Base-by-base conservation (phyloP, 2,113 vertebrate species). In the Tinamus guttatus region DNA sequence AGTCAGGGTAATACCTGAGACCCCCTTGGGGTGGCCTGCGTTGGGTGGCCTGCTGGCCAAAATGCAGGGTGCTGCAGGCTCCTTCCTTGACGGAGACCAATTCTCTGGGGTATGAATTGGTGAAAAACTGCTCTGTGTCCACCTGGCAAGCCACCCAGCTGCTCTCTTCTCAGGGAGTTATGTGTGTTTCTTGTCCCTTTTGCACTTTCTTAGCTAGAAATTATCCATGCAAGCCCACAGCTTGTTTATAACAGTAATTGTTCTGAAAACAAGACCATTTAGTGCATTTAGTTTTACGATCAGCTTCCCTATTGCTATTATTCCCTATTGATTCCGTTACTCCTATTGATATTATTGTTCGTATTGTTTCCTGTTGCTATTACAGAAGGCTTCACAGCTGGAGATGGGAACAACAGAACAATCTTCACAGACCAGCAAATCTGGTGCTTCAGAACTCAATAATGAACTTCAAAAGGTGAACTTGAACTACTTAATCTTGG, bases 401-500 rank as follows among this genome's bases (percentile, higher is more conserved):
- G 90, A 95, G 32, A 43, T 63, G 64, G 95, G 64, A 86, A 86
- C 97, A 84, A 82, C 92, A 25, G 95, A 97, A 47, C 96, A 97
- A 70, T 92, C 97, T 27, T 95, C 93, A 58, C 97, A 98, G 32
- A 89, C 71, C 30, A 77, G 59, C 85, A 92, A 91, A 73, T 81
- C 92, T 67, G 95, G 80, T 93, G 97, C 94, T 77, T 91, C 98
- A 65, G 98, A 98, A 65, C 91, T 95, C 70, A 93, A 80, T 70
- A 71, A 89, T 47, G 98, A 99, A 62, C 95, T 98, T 56, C 97
- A 98, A 49, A 98, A 98, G 99, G 99, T 99, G 93, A 90, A 13
- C n/a, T 47, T 62, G 71, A 20, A 41, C n/a, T 58, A 6, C 28
- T 88, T 58, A 51, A 60, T 17, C 34, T 16, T 12, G 59, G 14